A percentile compares a stretch with the other conserved stretches of the same genome.
These are phyloP conservation scores for Sciurus vulgaris DNA, from an alignment of 2,797 vertebrate genomes.

Conservation along the genomic window DNA sequence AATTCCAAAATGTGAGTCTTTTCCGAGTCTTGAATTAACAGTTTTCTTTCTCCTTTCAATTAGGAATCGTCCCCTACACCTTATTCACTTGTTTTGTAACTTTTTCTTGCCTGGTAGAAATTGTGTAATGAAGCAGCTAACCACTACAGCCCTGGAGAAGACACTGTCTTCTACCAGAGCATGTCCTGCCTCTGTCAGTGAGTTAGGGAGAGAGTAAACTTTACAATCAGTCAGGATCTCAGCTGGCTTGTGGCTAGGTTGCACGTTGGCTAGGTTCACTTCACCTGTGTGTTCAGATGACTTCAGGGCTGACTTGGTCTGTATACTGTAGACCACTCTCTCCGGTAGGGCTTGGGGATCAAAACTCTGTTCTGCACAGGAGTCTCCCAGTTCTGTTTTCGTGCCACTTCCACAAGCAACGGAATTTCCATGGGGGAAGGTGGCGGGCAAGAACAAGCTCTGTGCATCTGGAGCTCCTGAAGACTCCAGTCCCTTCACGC, in stretches of 20 bases:
- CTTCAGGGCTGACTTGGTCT: not conserved
- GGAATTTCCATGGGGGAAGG: not conserved
- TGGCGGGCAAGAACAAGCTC: not conserved
- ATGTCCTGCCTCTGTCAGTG: not conserved
- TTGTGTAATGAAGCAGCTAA: not conserved
- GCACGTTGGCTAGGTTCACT: not conserved
- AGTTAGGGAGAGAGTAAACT: accelerated
- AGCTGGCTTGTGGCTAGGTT: not conserved
- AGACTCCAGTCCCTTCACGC: not conserved
- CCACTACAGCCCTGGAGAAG: not conserved
- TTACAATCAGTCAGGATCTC: not conserved
- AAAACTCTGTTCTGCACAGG: not conserved
- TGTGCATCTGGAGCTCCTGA: not conserved
- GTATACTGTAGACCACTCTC: too few relatives aligned
- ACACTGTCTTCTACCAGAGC: not conserved
- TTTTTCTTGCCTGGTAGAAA: not conserved
- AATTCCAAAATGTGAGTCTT: not conserved
- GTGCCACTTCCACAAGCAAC: not conserved
- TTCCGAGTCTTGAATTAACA: not conserved
- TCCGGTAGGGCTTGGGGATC: not conserved
- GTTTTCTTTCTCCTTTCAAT: not conserved
- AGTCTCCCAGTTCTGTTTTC: not conserved
- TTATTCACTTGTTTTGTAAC: not conserved
- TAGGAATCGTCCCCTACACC: not conserved
- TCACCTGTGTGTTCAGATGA: not conserved